phyloP scores from a whole-genome alignment of 2,113 vertebrate genomes.

The Egretta garzetta region DNA sequence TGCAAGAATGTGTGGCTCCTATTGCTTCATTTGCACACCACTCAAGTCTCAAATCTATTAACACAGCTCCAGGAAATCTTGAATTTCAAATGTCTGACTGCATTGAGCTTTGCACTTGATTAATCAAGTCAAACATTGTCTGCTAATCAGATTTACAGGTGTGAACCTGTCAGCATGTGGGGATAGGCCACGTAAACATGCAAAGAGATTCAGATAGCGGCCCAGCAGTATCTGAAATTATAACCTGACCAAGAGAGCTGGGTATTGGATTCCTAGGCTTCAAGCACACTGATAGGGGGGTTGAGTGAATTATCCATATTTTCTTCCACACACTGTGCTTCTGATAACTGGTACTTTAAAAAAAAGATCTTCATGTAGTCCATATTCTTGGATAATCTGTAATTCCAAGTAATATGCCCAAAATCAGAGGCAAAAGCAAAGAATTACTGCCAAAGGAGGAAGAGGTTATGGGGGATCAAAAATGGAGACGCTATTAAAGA shows the following conservation, averaged over 20 bases:
- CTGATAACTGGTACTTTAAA: not conserved
- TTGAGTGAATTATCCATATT: not conserved
- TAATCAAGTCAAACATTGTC: slow-evolving; percentile 48
- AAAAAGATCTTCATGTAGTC: not conserved
- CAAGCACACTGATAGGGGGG: not conserved
- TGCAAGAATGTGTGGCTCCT: not conserved
- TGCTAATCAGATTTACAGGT: slow-evolving; percentile 47
- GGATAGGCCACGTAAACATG: slow-evolving; percentile 18
- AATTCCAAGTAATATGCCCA: not conserved
- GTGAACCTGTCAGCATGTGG: slow-evolving; percentile 1
- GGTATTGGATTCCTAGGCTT: not conserved
- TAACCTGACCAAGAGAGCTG: not conserved
- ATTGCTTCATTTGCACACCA: not conserved
- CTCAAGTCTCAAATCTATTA: slow-evolving; percentile 30
- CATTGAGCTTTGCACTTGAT: slow-evolving; percentile 34
- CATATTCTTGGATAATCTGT: not conserved
- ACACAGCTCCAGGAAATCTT: slow-evolving; percentile 49
- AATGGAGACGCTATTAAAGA: not conserved
- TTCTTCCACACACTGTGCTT: not conserved
- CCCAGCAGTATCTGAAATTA: slow-evolving; percentile 38
- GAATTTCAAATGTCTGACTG: slow-evolving; percentile 22
- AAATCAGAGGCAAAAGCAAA: not conserved
- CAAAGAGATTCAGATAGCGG: slow-evolving; percentile 25
- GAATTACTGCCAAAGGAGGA: not conserved
- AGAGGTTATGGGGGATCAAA: not conserved